Conservation (phyloP, 2,113 vertebrate genomes). For the Notechis scutatus region DNA sequence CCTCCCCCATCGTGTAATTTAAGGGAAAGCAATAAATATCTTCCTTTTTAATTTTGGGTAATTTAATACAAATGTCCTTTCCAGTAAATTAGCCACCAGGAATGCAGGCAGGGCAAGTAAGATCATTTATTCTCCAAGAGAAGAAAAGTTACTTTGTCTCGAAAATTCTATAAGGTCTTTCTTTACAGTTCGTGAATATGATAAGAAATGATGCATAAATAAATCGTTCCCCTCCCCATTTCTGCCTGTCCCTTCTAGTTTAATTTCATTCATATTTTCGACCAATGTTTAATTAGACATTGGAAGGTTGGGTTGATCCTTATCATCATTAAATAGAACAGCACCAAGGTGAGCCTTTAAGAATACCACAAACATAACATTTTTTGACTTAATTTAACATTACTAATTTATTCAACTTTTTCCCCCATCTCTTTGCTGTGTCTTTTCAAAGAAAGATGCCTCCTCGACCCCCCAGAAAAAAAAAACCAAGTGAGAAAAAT, state of each 20-base stretch:
- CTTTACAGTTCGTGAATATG: neutral
- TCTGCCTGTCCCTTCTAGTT: neutral
- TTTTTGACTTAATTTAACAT: neutral
- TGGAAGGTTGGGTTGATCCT: neutral
- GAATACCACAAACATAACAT: neutral
- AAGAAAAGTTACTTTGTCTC: neutral
- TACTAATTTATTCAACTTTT: neutral
- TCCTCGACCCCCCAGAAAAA: neutral
- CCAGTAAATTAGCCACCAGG: neutral
- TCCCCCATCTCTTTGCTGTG: neutral
- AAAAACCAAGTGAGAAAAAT: neutral
- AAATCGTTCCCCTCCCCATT: neutral
- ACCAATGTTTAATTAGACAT: neutral
- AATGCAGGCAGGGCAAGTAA: too few relatives aligned
- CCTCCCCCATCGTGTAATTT: neutral
- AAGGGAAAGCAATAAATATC: neutral
- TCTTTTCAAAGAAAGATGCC: neutral
- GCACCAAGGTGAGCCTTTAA: neutral
- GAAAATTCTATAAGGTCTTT: neutral
- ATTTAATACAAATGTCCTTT: neutral
- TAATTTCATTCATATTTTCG: neutral
- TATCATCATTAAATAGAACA: too few relatives aligned
- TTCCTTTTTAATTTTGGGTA: neutral
- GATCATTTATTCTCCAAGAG: neutral
- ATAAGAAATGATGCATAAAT: neutral